Evolutionary conservation across 2,113 vertebrate species (phyloP).

Genomic region (Macaca nemestrina): DNA sequence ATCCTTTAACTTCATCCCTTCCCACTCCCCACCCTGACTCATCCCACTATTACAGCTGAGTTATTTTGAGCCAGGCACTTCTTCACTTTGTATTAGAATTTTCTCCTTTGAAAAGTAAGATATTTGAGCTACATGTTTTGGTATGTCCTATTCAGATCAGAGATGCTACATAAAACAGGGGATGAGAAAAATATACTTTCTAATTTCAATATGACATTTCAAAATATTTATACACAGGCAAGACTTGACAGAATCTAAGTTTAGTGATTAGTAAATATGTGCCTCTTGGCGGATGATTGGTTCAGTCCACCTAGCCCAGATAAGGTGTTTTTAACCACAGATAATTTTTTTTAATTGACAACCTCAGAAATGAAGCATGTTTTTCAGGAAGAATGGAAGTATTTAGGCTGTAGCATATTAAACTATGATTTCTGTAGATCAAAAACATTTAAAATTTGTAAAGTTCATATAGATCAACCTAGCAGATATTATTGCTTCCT

Average conservation of each 20-base stretch:
- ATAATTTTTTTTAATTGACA: background rate
- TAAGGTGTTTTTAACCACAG: background rate
- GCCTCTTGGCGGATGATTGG: background rate
- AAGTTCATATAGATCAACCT: background rate
- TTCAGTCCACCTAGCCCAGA: background rate
- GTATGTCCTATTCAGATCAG: background rate
- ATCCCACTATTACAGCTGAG: background rate
- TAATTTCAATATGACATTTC: background rate
- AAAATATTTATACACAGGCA: background rate
- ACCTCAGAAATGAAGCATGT: background rate
- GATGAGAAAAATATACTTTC: background rate
- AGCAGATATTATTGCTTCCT: background rate
- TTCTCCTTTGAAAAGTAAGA: constrained; percentile 7
- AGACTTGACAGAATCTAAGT: background rate
- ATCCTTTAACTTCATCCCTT: background rate
- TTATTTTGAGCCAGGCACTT: background rate
- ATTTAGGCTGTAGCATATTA: background rate
- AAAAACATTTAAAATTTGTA: background rate
- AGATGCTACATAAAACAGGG: background rate
- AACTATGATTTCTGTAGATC: background rate
- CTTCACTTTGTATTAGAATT: background rate
- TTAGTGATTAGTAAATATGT: background rate
- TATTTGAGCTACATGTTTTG: background rate
- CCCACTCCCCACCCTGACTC: fast-evolving
- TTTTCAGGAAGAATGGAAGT: background rate